Evolutionary conservation across 2,888 invertebrate genomes (phyloP).

Genomic region (Choristoneura rosaceana): DNA sequence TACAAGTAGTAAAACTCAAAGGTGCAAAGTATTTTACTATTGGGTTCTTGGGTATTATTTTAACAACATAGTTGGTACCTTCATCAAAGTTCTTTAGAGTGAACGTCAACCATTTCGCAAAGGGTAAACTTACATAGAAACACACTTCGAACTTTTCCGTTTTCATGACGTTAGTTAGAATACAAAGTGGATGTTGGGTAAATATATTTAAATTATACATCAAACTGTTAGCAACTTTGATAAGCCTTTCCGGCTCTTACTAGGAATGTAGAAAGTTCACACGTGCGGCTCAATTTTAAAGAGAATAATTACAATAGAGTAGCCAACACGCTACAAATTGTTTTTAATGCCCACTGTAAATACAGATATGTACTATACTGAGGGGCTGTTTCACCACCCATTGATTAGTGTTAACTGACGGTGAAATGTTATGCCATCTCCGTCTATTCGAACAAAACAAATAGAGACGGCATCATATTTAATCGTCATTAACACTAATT

Average conservation of each 20-base stretch:
- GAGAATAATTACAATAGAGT: too few species aligned
- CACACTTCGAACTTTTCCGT: conserved; percentile 10
- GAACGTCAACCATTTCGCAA: background rate
- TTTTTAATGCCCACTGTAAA: too few species aligned
- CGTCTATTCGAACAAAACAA: too few species aligned
- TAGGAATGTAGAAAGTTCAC: background rate
- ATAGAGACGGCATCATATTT: too few species aligned
- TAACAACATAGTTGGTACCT: background rate
- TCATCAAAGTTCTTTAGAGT: background rate
- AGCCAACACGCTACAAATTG: too few species aligned
- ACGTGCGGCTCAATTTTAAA: background rate
- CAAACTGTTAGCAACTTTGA: conserved; percentile 10
- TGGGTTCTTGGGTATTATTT: background rate
- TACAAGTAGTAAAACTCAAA: too few species aligned
- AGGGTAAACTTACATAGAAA: background rate
- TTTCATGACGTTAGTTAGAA: background rate
- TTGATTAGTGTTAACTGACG: too few species aligned
- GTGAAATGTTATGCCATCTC: too few species aligned
- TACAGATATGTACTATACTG: too few species aligned
- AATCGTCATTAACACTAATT: too few species aligned
- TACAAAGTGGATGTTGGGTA: background rate
- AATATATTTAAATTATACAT: conserved; percentile 5
- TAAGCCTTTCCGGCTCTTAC: conserved; percentile 6
- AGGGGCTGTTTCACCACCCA: too few species aligned
- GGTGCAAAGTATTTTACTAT: too few species aligned